Base-by-base conservation (phyloP, 1,140 invertebrate genomes). In the Octopus sinensis region DNA sequence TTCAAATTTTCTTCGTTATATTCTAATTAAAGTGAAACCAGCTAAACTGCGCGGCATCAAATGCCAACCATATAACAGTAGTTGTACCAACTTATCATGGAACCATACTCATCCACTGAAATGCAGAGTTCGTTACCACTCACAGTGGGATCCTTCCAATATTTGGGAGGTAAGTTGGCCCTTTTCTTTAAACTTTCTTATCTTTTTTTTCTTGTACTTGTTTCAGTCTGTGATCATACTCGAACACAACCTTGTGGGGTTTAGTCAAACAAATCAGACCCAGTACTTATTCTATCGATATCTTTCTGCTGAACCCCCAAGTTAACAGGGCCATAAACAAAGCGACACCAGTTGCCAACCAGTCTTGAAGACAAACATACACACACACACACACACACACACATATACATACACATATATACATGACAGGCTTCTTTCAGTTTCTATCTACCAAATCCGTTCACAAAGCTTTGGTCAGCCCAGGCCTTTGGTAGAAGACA, bases 1-100 rank as follows among this genome's bases (percentile, higher is more conserved):
- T 43, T 43, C 30, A 43, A 43, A 43, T 43, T 43, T 43, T 43
- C 30, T 43, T 43, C 3, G 3, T 43, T 43, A 43, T 43, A 43
- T 43, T 43, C 30, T 43, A 43, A 43, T 77, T 79, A 17, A 62
- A 85, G 84, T 85, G 54, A 71, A 84, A 79, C 84, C 84, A 9
- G 80, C 78, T 43, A 54, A 79, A 77, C 81, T 85, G 43, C 54
- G 53, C 17, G 54, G 81, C 53, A 9, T 85, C 9, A 78, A 73
- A 2, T 76, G 62, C 5, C 68, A 73, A 73, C 82, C 76, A 4
- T 78, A 79, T n/a, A 84, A 82, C 71, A 84, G 83, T 43, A 84
- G 81, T 5, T 84, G 83, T 79, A 54, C 82, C 30, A 73, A 17
- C 75, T 62, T 84, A 52, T n/a, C 75, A n/a, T 84, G 83, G 83